phyloP scores from a whole-genome alignment of 2,888 invertebrate genomes.

The Drepana falcataria region DNA sequence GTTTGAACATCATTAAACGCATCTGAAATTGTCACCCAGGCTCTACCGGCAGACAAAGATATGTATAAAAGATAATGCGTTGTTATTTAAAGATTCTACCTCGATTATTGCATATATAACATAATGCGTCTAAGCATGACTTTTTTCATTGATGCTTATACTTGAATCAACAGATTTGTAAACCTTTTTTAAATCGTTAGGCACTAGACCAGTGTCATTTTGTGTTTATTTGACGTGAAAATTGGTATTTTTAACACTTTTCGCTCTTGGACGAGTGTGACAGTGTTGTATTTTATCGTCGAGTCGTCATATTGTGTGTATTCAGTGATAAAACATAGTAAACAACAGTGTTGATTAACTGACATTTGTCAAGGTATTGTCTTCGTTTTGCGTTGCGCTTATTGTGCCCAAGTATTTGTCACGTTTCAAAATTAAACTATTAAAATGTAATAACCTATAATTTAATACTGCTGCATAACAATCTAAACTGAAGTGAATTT shows the following conservation, averaged over 20 bases:
- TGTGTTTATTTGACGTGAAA: slow-evolving; percentile 24
- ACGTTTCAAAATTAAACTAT: slow-evolving; percentile 12
- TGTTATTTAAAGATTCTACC: slow-evolving; percentile 27
- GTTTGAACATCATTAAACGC: too few species aligned
- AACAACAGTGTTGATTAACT: slow-evolving; percentile 1
- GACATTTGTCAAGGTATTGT: slow-evolving; percentile 10
- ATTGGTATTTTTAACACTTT: slow-evolving; percentile 17
- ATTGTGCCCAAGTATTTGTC: slow-evolving; percentile 9
- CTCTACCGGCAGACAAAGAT: slow-evolving; percentile 45
- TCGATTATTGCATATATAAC: slow-evolving; percentile 16
- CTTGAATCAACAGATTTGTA: not conserved
- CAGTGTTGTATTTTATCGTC: slow-evolving; percentile 13
- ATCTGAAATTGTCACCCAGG: slow-evolving; percentile 33
- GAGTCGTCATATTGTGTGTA: slow-evolving; percentile 15
- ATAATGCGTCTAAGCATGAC: slow-evolving; percentile 19
- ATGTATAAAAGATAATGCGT: slow-evolving; percentile 8
- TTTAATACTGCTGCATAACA: too few species aligned
- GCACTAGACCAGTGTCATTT: slow-evolving; percentile 17
- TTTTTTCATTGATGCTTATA: slow-evolving; percentile 6
- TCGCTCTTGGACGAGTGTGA: not conserved
- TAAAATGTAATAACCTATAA: too few species aligned
- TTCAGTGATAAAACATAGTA: slow-evolving; percentile 20
- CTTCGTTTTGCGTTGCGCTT: too few species aligned
- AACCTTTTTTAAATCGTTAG: not conserved
- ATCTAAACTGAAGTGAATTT: too few species aligned